Base-by-base conservation (phyloP, 2,797 vertebrate species). In the Ataeniobius toweri region DNA sequence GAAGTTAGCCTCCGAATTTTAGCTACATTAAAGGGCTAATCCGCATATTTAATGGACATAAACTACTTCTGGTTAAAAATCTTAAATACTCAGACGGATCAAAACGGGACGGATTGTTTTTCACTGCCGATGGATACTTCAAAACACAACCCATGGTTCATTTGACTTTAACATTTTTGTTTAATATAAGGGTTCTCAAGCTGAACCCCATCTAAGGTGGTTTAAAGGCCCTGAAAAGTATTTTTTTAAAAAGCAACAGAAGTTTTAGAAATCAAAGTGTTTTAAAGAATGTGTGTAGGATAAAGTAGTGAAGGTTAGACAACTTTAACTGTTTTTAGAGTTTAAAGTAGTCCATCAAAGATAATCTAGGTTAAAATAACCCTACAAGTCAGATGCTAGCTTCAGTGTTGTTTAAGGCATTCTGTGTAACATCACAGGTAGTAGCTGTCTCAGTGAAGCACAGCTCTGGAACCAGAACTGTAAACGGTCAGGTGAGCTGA, bases 381-480 rank as follows among this genome's bases (percentile, higher is more conserved):
- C 53, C 20, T 55, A 7, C 0, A 65, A 22, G 22, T 39, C 31
- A 39, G 36, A 67, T 9, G 36, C 63, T 12, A 5, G 9, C 18
- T 9, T 65, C 18, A 20, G 61, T 5, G 20, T 20, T 10, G 0
- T 7, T 20, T 9, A 36, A 31, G 39, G 18, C 18, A 36, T 28
- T 7, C 20, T 22, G 53, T 6, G 22, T 6, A 6, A 55, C 53
- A 50, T 50, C 53, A 7, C 24, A 55, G 5, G 53, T 14, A 3
- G 12, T 16, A 50, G 5, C 4, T 55, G 53, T 55, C 53, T 55
- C 18, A 10, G 13, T 71, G 44, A 74, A 2, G 4, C 6, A 0
- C 22, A 20, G 9, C 16, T 22, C 41, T 1, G 58, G 31, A 84
- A 79, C 6, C 13, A 6, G 81, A 91, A 80, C 48, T 74, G 63